A percentile compares a stretch with the other conserved stretches of the same genome.
Evolutionary conservation across 2,797 vertebrate genomes (phyloP).

Genomic region (Potorous gilbertii): DNA sequence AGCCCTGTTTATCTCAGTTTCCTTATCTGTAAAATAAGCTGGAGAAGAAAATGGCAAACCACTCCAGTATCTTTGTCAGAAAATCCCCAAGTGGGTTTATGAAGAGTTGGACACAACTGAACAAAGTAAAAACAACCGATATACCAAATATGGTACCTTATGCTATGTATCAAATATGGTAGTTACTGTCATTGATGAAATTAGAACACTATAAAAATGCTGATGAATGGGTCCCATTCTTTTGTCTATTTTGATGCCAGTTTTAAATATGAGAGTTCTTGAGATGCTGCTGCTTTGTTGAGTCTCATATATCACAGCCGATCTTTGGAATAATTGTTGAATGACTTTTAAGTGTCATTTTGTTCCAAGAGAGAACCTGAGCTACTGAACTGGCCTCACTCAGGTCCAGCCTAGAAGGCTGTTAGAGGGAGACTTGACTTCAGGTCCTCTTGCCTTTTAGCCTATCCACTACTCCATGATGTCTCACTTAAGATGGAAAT

Average conservation of each 20-base stretch:
- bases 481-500: background rate
- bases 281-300: background rate
- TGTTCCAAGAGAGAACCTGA: background rate
- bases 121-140: background rate
- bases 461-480: background rate
- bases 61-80: background rate
- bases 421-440: background rate
- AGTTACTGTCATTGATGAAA: background rate
- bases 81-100: too few species aligned
- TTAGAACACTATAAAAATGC: background rate
- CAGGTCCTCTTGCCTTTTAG: background rate
- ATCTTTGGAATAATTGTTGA: background rate
- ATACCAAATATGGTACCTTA: background rate
- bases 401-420: background rate
- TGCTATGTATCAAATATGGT: background rate
- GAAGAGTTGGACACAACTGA: background rate
- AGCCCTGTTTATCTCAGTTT: background rate
- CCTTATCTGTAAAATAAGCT: background rate
- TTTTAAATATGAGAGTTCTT: background rate
- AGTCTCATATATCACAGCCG: background rate
- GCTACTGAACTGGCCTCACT: background rate
- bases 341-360: background rate
- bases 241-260: background rate
- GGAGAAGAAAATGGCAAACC: background rate
- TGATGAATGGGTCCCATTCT: background rate